Conservation (phyloP, 2,113 vertebrate genomes). For the Channa argus region DNA sequence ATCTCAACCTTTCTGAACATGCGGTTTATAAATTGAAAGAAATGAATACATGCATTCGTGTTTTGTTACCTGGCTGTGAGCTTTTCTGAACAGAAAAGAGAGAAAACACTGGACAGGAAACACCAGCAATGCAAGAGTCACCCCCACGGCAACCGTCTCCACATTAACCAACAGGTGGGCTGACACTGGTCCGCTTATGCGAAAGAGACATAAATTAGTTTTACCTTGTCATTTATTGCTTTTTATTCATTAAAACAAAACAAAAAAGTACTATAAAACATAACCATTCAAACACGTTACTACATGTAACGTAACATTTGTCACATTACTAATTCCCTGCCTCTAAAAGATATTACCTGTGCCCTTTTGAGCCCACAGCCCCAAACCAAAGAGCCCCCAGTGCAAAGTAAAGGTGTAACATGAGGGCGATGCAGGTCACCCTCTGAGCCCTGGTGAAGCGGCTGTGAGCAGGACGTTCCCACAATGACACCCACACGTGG, state of each 20-base stretch:
- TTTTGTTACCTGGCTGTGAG: slow-evolving; percentile 74
- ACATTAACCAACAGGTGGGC: slow-evolving; percentile 65
- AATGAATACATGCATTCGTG: background rate
- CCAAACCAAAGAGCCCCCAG: slow-evolving; percentile 82
- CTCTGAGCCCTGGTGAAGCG: slow-evolving; percentile 84
- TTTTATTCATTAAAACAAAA: background rate
- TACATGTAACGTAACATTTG: background rate
- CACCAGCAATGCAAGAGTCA: slow-evolving; percentile 75
- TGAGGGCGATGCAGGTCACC: slow-evolving; percentile 80
- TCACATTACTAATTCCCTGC: background rate
- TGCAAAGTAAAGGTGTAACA: slow-evolving; percentile 83
- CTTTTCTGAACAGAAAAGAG: slow-evolving; percentile 81
- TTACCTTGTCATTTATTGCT: background rate
- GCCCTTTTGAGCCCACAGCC: slow-evolving; percentile 67
- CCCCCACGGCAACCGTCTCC: slow-evolving; percentile 80
- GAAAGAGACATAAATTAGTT: background rate
- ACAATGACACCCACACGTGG: slow-evolving; percentile 86
- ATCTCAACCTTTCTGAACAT: no score
- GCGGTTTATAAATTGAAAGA: no score
- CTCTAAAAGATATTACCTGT: slow-evolving; percentile 65
- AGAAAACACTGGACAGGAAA: slow-evolving; percentile 84
- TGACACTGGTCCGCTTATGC: slow-evolving; percentile 73
- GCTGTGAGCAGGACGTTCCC: slow-evolving; percentile 81
- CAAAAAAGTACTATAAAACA: no score
- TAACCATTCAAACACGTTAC: no score